Base-by-base conservation (phyloP, 2,113 vertebrate species). In the Pterocles orientalis region DNA sequence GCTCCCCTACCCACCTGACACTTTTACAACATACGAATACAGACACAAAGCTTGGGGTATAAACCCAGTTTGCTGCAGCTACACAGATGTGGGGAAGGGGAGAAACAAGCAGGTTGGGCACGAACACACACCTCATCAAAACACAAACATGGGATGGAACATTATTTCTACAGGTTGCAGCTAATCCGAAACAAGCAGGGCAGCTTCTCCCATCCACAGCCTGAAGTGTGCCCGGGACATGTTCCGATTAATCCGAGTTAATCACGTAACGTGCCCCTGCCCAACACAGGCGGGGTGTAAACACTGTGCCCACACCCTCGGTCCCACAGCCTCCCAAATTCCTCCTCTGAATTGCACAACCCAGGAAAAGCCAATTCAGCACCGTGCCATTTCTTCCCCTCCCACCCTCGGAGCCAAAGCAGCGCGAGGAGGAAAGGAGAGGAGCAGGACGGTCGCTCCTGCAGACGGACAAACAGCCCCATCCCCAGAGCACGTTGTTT, bases 11-110 rank as follows among this genome's bases (percentile, higher is more conserved):
- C n/a, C 18, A 3, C 28, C 62, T 57, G 62, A 54, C 9, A 8
- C n/a, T 69, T 45, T 7, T 7, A 54, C 0, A 0, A 28, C 26
- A 20, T 14, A 7, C 0, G 1, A 61, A 70, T 31, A 60, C 3
- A 53, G 72, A 88, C 12, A 39, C 18, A 66, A 79, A 85, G 53
- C 39, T 69, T 18, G 43, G 56, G 61, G 29, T 76, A 75, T 7
- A 51, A 84, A 64, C 31, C 16, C 60, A 87, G 36, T 43, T 56
- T 0, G 0, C 41, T 70, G 69, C 41, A 73, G 61, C 61, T 31
- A 15, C 3, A 0, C 1, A 18, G 45, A 45, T 3, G 16, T 10
- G 23, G 14, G 18, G 21, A 75, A 71, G 48, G 56, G 29, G 24
- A 90, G 29, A 82, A 65, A 41, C 39, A 51, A 68, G 57, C 4